Evolutionary conservation across 1,140 invertebrate genomes (phyloP).

Genomic region (Brachionus manjavacas): DNA sequence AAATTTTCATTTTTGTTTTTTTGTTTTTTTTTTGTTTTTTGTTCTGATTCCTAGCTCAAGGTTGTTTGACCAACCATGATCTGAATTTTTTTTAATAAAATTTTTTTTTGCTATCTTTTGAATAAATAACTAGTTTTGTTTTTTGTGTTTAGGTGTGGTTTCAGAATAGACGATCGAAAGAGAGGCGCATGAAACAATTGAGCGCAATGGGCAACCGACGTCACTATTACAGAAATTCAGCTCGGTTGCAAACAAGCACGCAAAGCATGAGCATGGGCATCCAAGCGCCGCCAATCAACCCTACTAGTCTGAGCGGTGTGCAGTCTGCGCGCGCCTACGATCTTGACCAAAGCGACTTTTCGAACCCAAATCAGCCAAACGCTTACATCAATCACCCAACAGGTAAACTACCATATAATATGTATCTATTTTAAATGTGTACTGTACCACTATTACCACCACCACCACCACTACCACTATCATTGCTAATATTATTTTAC

Average conservation of each 20-base stretch:
- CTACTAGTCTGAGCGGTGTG: background rate
- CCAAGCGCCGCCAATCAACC: background rate
- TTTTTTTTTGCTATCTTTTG: too few relatives aligned
- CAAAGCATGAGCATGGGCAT: background rate
- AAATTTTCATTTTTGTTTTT: background rate
- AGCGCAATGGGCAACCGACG: conserved; percentile 24
- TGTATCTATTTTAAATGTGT: conserved; percentile 15
- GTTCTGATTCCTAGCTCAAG: too few relatives aligned
- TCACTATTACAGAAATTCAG: conserved; percentile 38
- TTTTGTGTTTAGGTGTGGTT: conserved; percentile 42
- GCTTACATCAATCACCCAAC: background rate
- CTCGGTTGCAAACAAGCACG: background rate
- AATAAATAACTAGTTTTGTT: too few relatives aligned
- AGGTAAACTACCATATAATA: conserved; percentile 36
- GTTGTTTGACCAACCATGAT: too few relatives aligned
- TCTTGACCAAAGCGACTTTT: background rate
- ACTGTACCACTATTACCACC: background rate
- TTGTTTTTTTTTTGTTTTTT: too few relatives aligned
- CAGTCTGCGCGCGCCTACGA: background rate
- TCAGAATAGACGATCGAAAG: conserved; percentile 43
- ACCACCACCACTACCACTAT: too few relatives aligned
- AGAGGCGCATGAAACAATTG: conserved; percentile 47
- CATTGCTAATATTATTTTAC: background rate
- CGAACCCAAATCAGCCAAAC: background rate
- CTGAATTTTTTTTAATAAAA: background rate